Evolutionary conservation across 2,888 invertebrate genomes (phyloP).

Genomic region (Druceiella hillmani): DNA sequence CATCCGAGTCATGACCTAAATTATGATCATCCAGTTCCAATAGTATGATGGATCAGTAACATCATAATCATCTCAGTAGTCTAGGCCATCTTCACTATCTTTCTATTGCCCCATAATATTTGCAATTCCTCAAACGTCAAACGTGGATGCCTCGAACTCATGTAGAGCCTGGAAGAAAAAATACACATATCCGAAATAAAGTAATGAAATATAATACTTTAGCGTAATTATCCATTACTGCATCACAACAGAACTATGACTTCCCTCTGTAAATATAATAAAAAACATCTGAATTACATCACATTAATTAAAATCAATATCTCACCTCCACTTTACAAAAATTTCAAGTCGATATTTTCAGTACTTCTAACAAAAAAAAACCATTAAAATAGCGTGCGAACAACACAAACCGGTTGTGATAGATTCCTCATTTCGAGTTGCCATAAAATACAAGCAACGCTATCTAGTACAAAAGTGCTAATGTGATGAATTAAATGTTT

Average conservation of each 20-base stretch:
- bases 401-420: conserved; percentile 9
- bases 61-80: conserved; percentile 19
- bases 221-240: conserved; percentile 18
- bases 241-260: conserved; percentile 16
- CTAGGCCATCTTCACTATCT: conserved; percentile 17
- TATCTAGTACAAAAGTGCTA: conserved; percentile 7
- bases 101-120: conserved; percentile 9
- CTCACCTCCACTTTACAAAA: conserved; percentile 8
- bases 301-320: conserved; percentile 8
- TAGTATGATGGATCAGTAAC: conserved; percentile 17
- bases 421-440: conserved; percentile 6
- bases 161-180: conserved; percentile 10
- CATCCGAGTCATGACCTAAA: too few species aligned
- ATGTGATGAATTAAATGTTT: conserved; percentile 6
- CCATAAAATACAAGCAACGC: conserved; percentile 7
- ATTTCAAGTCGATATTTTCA: conserved; percentile 8
- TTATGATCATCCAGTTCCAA: too few species aligned
- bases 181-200: too few species aligned
- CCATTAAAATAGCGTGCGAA: conserved; percentile 7
- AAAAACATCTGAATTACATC: too few species aligned
- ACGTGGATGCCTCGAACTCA: conserved; percentile 7
- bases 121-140: conserved; percentile 9
- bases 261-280: conserved; percentile 15
- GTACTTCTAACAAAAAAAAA: conserved; percentile 5
- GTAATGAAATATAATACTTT: conserved; percentile 7